These are phyloP conservation scores for Tuta absoluta DNA, from an alignment of 2,888 invertebrate species.

Conservation along the genomic window DNA sequence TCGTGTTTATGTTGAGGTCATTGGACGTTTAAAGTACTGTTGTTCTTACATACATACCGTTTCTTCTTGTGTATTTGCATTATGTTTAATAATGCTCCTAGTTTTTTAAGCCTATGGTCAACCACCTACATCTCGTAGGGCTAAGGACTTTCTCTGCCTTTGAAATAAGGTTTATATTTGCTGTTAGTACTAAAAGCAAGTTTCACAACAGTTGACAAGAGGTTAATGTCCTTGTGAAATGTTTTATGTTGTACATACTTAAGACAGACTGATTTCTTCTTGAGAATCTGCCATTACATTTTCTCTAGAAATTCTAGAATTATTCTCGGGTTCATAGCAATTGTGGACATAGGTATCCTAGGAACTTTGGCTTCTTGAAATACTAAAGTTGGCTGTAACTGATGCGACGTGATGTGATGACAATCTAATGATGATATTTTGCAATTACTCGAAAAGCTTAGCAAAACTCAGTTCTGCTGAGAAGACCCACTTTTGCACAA, in stretches of 20 bases:
- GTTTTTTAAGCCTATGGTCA: background rate
- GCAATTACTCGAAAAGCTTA: background rate
- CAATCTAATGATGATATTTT: background rate
- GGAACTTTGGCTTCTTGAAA: background rate
- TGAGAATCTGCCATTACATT: background rate
- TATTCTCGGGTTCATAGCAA: background rate
- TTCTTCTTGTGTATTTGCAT: background rate
- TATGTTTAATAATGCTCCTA: background rate
- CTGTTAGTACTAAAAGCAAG: background rate
- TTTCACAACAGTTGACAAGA: background rate
- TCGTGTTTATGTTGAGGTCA: background rate
- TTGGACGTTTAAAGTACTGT: background rate
- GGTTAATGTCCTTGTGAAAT: slow-evolving; percentile 13
- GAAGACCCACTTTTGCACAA: background rate
- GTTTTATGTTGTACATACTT: background rate
- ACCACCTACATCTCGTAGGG: background rate
- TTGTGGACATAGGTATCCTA: background rate
- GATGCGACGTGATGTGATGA: background rate
- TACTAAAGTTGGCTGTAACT: background rate
- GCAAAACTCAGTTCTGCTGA: background rate
- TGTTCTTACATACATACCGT: background rate
- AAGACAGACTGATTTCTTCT: slow-evolving; percentile 10
- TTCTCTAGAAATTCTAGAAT: slow-evolving; percentile 10
- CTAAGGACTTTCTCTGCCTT: background rate
- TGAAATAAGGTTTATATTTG: background rate